Evolutionary conservation across 2,113 vertebrate species (phyloP).

Genomic region (Lanius ludovicianus): DNA sequence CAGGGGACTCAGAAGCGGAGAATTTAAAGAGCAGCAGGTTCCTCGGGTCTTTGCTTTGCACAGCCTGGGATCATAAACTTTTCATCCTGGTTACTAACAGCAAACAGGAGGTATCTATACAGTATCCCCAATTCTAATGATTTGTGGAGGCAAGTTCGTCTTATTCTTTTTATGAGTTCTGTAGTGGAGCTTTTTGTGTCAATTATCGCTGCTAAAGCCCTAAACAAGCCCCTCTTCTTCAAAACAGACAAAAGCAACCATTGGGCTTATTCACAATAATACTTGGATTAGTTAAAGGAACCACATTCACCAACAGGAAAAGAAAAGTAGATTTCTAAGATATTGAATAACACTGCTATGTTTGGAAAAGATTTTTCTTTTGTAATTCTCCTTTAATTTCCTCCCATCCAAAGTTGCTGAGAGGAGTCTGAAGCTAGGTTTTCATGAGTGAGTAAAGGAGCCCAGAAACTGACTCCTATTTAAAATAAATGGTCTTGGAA

Average conservation of each 20-base stretch:
- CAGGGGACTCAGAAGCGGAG: background rate
- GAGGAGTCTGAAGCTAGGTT: slow-evolving; percentile 21
- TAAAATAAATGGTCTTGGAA: slow-evolving; percentile 37
- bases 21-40: background rate
- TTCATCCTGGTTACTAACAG: background rate
- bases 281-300: slow-evolving; percentile 47
- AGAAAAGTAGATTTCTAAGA: slow-evolving; percentile 46
- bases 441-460: background rate
- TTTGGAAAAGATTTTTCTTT: slow-evolving; percentile 54
- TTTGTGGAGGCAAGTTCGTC: background rate
- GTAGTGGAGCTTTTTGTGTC: background rate
- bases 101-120: background rate
- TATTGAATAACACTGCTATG: slow-evolving; percentile 51
- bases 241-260: slow-evolving; percentile 30
- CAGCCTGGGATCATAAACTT: background rate
- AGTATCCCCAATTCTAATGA: background rate
- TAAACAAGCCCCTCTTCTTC: slow-evolving; percentile 13
- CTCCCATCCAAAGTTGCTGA: slow-evolving; percentile 19
- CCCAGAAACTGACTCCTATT: slow-evolving; percentile 2
- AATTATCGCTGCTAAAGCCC: background rate
- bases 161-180: background rate
- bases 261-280: slow-evolving; percentile 28
- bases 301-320: slow-evolving; percentile 44
- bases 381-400: slow-evolving; percentile 54
- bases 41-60: background rate